These are phyloP conservation scores for Cynaeus angustus DNA, from an alignment of 2,888 invertebrate species.

Conservation along the genomic window DNA sequence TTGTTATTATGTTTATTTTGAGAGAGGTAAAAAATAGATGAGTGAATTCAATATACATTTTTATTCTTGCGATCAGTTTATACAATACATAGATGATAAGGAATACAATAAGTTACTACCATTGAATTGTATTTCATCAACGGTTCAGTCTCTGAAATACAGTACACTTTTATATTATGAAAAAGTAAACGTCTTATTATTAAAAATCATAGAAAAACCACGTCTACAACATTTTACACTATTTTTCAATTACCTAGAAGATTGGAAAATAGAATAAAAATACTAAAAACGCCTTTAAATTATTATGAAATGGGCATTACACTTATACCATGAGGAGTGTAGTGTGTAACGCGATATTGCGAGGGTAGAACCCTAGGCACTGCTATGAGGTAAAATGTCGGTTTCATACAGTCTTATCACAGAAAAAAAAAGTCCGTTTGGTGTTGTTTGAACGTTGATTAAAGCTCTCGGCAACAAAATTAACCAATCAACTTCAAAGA, in stretches of 20 bases:
- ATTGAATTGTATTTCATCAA: constrained; percentile 57
- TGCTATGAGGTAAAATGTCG: constrained; percentile 71
- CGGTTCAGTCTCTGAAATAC: constrained; percentile 69
- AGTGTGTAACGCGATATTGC: constrained; percentile 64
- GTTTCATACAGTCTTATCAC: constrained; percentile 69
- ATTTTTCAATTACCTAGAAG: constrained; percentile 51
- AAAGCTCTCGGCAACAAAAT: constrained; percentile 44
- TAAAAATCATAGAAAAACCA: constrained; percentile 62
- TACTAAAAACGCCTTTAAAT: constrained; percentile 50
- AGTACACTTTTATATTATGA: constrained; percentile 67
- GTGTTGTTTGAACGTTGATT: constrained; percentile 43
- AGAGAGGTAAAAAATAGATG: neutral
- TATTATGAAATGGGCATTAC: constrained; percentile 50
- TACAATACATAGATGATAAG: constrained; percentile 66
- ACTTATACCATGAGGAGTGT: constrained; percentile 46
- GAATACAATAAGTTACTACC: constrained; percentile 69
- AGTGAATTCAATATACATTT: constrained; percentile 41
- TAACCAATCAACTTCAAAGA: constrained; percentile 43
- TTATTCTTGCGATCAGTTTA: constrained; percentile 49
- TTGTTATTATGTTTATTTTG: too few species aligned
- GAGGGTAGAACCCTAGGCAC: constrained; percentile 69
- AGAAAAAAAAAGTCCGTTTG: constrained; percentile 66
- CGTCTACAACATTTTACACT: constrained; percentile 61
- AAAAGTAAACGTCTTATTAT: constrained; percentile 58
- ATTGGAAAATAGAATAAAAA: constrained; percentile 56